Percentiles rank a stretch among this genome's conserved stretches.
Evolutionary conservation across 2,113 vertebrate species (phyloP).

Genomic region (Falcunculus frontatus): DNA sequence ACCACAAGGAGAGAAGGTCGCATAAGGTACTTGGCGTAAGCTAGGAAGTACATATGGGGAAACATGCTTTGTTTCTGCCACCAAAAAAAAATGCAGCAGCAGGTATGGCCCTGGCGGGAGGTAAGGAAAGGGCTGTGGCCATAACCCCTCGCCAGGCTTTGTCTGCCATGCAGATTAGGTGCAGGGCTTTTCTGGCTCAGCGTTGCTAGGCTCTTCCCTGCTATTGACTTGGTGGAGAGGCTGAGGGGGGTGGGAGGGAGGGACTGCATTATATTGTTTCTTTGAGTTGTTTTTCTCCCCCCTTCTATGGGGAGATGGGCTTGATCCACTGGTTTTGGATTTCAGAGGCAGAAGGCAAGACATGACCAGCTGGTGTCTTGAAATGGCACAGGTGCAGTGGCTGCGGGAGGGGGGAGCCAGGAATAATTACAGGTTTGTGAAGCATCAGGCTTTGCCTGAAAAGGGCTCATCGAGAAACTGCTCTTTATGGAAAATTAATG

Average conservation of each 20-base stretch:
- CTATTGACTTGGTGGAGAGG: constrained; percentile 45
- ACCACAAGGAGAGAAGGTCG: constrained; percentile 30
- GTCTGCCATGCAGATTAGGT: constrained; percentile 67
- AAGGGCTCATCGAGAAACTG: constrained; percentile 70
- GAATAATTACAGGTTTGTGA: constrained; percentile 83
- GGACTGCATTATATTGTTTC: constrained; percentile 10
- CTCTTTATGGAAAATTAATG: constrained; percentile 82
- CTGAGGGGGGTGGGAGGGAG: constrained; percentile 13
- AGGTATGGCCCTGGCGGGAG: background rate
- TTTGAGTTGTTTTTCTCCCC: constrained; percentile 19
- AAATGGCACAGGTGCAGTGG: constrained; percentile 82
- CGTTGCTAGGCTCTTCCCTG: constrained; percentile 44
- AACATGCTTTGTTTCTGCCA: constrained; percentile 17
- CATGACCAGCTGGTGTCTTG: constrained; percentile 79
- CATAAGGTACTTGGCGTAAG: constrained; percentile 44
- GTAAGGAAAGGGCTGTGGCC: constrained; percentile 3
- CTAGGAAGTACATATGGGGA: constrained; percentile 6
- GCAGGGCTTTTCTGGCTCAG: constrained; percentile 51
- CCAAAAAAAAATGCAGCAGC: background rate
- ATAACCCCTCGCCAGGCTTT: constrained; percentile 52
- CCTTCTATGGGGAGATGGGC: constrained; percentile 57
- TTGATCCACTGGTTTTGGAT: constrained; percentile 66
- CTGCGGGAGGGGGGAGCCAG: constrained; percentile 75
- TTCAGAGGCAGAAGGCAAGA: constrained; percentile 77
- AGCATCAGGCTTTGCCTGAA: constrained; percentile 77